Evolutionary conservation across 2,113 vertebrate species (phyloP).

Genomic region (Herpetotheres cachinnans): DNA sequence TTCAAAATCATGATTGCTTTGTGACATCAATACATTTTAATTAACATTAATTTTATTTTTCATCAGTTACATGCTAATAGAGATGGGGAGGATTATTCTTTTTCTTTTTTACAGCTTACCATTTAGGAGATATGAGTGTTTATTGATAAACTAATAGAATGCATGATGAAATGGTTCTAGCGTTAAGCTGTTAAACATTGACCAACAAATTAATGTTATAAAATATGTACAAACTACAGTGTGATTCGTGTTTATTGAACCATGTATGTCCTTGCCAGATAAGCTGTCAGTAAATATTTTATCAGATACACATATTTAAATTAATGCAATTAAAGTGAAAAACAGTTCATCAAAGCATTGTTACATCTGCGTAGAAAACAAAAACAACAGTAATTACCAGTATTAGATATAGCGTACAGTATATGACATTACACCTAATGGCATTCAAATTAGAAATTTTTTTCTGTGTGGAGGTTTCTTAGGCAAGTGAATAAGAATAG

Average conservation of each 20-base stretch:
- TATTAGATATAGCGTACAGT: background rate
- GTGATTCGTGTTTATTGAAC: background rate
- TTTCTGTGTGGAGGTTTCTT: background rate
- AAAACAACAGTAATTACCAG: conserved; percentile 24
- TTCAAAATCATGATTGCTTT: conserved; percentile 29
- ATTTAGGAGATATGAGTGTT: conserved; percentile 19
- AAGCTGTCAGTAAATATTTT: conserved; percentile 48
- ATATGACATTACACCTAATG: background rate
- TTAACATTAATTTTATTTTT: conserved; percentile 29
- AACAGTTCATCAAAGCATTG: conserved; percentile 52
- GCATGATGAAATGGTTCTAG: background rate
- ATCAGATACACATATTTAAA: conserved; percentile 52
- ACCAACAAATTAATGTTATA: conserved; percentile 54
- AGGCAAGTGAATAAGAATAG: background rate
- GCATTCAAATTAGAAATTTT: background rate
- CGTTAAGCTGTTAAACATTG: conserved; percentile 32
- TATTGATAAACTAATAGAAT: conserved; percentile 46
- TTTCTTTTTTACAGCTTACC: background rate
- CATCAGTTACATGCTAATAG: background rate
- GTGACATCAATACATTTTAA: conserved; percentile 26
- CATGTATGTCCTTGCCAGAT: background rate
- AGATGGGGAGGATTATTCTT: background rate
- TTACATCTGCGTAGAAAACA: conserved; percentile 38
- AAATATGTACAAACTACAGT: conserved; percentile 37
- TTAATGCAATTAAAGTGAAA: conserved; percentile 49